phyloP scores from a whole-genome alignment of 2,113 vertebrate species.

The Nothocercus julius region DNA sequence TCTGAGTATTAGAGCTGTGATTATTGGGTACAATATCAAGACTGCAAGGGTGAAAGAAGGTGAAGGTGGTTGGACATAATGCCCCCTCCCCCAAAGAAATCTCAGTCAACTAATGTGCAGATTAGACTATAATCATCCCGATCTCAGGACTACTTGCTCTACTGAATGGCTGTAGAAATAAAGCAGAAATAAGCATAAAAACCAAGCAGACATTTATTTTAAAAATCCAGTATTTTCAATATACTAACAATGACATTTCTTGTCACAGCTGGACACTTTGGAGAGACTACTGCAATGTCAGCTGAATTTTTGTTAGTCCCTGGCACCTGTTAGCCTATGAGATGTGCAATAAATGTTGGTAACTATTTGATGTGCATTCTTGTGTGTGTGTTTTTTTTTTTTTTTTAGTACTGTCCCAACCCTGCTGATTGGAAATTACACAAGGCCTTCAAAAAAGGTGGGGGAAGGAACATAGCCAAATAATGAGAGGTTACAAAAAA shows the following conservation, averaged over 20 bases:
- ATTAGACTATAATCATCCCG: background rate
- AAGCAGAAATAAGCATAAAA: background rate
- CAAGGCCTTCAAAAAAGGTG: accelerated
- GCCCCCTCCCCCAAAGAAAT: background rate
- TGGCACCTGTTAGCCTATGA: background rate
- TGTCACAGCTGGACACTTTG: accelerated
- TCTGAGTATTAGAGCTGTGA: background rate
- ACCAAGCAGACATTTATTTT: background rate
- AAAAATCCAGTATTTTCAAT: background rate
- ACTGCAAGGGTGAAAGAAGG: background rate
- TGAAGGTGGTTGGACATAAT: accelerated
- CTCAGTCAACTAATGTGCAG: background rate
- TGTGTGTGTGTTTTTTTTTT: background rate
- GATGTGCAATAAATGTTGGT: background rate
- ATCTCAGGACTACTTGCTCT: background rate
- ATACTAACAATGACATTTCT: background rate
- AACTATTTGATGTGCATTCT: background rate
- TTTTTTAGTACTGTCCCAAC: background rate
- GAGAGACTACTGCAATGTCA: background rate
- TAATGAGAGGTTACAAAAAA: background rate
- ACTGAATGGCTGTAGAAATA: background rate
- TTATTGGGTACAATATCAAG: background rate
- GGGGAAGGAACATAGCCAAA: background rate
- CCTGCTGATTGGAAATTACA: background rate
- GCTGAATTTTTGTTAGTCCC: background rate